A percentile compares a stretch with the other conserved stretches of the same genome.
These are phyloP conservation scores for Phoxinus phoxinus DNA, from an alignment of 2,113 vertebrate species.

Conservation along the genomic window DNA sequence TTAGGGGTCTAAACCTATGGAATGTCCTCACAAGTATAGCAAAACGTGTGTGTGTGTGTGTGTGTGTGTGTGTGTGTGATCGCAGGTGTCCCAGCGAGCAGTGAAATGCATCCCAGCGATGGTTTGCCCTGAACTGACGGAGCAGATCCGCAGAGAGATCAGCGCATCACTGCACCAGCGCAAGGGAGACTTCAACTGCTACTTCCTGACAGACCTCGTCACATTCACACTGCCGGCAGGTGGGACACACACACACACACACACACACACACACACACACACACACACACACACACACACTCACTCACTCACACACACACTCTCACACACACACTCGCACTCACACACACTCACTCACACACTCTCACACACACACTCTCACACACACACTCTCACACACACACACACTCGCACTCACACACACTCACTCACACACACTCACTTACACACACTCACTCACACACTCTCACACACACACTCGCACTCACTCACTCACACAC, in stretches of 20 bases:
- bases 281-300: not conserved
- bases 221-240: constrained; percentile 97
- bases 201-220: constrained; percentile 96
- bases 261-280: not conserved
- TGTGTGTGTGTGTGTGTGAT: not conserved
- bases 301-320: not conserved
- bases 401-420: constrained; percentile 34
- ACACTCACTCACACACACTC: too few relatives aligned
- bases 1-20: too few relatives aligned
- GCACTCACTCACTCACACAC: not conserved
- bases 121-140: constrained; percentile 96
- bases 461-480: not conserved
- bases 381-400: not conserved
- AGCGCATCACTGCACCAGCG: constrained; percentile 95
- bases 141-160: constrained; percentile 94
- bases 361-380: not conserved
- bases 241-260: constrained; percentile 51
- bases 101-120: constrained; percentile 97
- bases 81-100: constrained; percentile 92
- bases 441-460: not conserved
- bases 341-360: not conserved
- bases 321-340: rapidly evolving
- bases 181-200: constrained; percentile 97
- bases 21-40: too few relatives aligned
- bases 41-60: not conserved